phyloP scores from a whole-genome alignment of 1,140 invertebrate species.

The Pristionchus pacificus region DNA sequence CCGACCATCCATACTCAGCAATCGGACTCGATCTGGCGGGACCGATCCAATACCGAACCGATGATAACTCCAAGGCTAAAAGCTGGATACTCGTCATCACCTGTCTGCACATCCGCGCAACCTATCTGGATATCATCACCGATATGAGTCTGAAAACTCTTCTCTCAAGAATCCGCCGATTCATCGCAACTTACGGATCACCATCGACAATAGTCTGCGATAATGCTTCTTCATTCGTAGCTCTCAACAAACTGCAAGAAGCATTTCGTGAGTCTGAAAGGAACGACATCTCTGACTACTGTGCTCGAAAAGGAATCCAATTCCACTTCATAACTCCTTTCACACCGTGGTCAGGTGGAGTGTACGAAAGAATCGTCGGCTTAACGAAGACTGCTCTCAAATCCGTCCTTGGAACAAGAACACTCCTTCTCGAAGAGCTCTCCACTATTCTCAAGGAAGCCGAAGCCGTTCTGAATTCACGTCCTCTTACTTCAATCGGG shows the following conservation, averaged over 20 bases:
- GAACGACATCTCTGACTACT: neutral
- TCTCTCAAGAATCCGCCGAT: neutral
- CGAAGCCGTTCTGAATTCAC: neutral
- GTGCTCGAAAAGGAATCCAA: neutral
- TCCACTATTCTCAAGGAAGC: neutral
- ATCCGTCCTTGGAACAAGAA: neutral
- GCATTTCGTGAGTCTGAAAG: neutral
- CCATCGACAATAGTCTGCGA: neutral
- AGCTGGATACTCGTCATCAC: neutral
- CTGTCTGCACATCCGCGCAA: neutral
- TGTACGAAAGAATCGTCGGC: neutral
- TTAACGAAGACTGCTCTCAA: neutral
- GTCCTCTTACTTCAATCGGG: neutral
- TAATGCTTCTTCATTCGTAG: neutral
- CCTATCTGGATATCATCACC: neutral
- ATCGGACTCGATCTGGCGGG: neutral
- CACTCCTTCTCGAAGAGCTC: neutral
- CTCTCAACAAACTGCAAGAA: neutral
- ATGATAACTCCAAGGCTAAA: neutral
- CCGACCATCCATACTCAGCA: neutral
- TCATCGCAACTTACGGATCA: neutral
- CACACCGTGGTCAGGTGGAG: neutral
- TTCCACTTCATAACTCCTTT: neutral
- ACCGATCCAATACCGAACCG: neutral
- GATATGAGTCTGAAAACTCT: neutral